Evolutionary conservation across 2,113 vertebrate genomes (phyloP), one percentile per base, ranked within the genome.

Genomic region (Garra rufa): DNA sequence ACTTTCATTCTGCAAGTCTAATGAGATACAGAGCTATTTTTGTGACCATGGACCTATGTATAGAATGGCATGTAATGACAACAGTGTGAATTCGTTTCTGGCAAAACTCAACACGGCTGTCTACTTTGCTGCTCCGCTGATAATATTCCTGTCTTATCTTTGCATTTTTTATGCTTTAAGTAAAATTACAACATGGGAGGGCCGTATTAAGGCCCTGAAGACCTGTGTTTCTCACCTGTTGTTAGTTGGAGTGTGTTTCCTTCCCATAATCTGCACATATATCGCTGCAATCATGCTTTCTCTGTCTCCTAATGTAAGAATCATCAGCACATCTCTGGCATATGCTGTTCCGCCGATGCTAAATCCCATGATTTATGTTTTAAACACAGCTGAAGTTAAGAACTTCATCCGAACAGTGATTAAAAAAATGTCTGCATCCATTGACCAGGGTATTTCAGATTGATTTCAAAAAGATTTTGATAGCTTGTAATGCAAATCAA

Each of bases 41-140:
- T 93, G 93, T 88, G 90, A 93, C 52, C 90, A 94, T 81, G 92
- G 91, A 0, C 93, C 88, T n/a, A 38, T 94, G 1, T 90, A 84
- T 77, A 75, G 81, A 2, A 74, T 94, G 19, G 85, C 92, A 0
- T 94, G 93, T 76, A 93, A 92, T 89, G 91, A 92, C 52, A 13
- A 87, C 63, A 82, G 26, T 21, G 91, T 89, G 0, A 94, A 69
- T 59, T 55, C 14, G 11, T 21, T 89, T 0, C 9, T 91, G 19
- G 55, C 13, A 1, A 4, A 1, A 1, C 2, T 91, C 0, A 67
- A 57, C 8, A 50, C 46, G 9, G 34, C 41, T 6, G 5, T 86
- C 8, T 76, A 85, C 13, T 46, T 88, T 26, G 89, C 83, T 75
- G 43, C 74, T 67, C 90, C 90, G 0, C n/a, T 91, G 48, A 1